Percentiles rank a stretch among this genome's conserved stretches.
Conservation (phyloP, 2,888 invertebrate species). For the Euclidia mi region DNA sequence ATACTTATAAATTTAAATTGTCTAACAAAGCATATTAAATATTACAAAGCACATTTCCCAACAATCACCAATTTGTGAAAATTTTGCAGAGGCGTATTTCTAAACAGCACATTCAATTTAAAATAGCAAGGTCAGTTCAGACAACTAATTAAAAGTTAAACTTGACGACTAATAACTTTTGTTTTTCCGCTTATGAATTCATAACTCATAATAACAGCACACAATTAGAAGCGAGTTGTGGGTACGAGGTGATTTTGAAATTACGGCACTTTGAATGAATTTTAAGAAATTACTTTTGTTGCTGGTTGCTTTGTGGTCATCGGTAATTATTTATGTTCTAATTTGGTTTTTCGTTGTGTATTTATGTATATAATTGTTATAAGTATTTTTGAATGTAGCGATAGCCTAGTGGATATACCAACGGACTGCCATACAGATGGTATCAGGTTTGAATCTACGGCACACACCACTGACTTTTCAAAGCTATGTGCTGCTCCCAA, state of each 20-base stretch:
- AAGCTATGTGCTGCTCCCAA: too few species aligned
- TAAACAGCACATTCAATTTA: slow-evolving; percentile 15
- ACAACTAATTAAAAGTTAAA: slow-evolving; percentile 74
- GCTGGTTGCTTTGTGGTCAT: background rate
- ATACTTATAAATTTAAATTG: too few species aligned
- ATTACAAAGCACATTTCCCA: background rate
- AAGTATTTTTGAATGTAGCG: too few species aligned
- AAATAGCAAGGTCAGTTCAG: slow-evolving; percentile 46
- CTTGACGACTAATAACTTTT: slow-evolving; percentile 68
- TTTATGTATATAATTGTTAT: too few species aligned
- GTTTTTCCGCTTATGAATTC: slow-evolving; percentile 71
- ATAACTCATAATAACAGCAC: slow-evolving; percentile 62
- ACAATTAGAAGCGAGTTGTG: slow-evolving; percentile 54
- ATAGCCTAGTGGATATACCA: too few species aligned
- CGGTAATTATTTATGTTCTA: too few species aligned
- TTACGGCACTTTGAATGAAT: too few species aligned
- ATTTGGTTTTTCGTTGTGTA: too few species aligned
- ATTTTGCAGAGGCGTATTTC: slow-evolving; percentile 5
- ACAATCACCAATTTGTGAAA: slow-evolving; percentile 3
- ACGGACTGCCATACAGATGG: too few species aligned
- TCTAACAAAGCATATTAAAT: too few species aligned
- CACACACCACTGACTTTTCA: too few species aligned
- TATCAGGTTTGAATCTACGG: too few species aligned
- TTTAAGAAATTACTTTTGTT: slow-evolving; percentile 11
- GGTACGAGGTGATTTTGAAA: slow-evolving; percentile 32